Evolutionary conservation across 1,140 invertebrate genomes (phyloP).

Genomic region (Steinernema khuongi): DNA sequence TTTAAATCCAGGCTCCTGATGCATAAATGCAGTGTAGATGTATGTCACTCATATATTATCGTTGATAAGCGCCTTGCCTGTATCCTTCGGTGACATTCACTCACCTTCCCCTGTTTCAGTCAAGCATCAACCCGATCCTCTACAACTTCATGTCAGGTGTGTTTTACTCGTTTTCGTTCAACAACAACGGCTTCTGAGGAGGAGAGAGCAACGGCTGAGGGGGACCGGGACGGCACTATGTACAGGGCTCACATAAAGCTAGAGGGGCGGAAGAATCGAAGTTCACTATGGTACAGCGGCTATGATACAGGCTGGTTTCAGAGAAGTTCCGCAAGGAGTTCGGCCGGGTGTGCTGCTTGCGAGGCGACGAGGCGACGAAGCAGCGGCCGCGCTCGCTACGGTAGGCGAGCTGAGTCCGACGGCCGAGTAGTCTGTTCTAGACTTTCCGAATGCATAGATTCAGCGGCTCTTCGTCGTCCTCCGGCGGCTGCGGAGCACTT

Average conservation of each 20-base stretch:
- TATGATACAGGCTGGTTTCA: not conserved
- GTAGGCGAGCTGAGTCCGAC: not conserved
- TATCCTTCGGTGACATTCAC: too few relatives aligned
- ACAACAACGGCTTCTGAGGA: not conserved
- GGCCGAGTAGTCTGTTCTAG: not conserved
- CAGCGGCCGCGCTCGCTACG: not conserved
- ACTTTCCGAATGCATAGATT: slow-evolving; percentile 22
- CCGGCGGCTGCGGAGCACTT: too few relatives aligned
- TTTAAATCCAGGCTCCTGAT: too few relatives aligned
- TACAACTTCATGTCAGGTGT: not conserved
- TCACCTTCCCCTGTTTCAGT: too few relatives aligned
- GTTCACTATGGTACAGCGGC: not conserved
- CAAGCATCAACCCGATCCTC: not conserved
- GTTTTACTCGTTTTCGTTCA: not conserved
- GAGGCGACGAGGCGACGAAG: not conserved
- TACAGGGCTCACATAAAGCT: not conserved
- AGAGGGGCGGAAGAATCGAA: not conserved
- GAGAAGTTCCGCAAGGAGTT: not conserved
- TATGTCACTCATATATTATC: too few relatives aligned
- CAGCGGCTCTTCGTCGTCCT: slow-evolving; percentile 24
- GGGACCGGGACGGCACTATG: not conserved
- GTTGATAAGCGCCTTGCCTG: too few relatives aligned
- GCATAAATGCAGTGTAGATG: too few relatives aligned
- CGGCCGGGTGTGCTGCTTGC: not conserved
- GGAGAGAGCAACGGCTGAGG: not conserved